Base-by-base conservation (phyloP, 2,888 invertebrate genomes). In the Steinernema scapterisci region DNA sequence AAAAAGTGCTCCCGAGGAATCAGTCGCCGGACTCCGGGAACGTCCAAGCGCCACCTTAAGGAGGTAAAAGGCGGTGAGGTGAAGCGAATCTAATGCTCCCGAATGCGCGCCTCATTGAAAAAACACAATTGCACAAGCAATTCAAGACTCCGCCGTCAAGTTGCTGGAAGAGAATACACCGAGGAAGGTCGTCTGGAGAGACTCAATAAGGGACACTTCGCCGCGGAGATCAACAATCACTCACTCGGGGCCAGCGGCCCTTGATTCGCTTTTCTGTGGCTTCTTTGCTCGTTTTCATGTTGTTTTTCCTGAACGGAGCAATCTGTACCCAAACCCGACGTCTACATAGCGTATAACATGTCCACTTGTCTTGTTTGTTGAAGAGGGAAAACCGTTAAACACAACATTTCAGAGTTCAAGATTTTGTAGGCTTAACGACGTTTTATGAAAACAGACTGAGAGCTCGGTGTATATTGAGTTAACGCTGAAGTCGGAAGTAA, bases 41-140 rank as follows among this genome's bases (percentile, higher is more conserved):
- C n/a, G n/a, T n/a, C 45, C 45, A 54, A 23, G 25, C 54, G 54
- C 23, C 54, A 54, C 23, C 54, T 48, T 27, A 16, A 63, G 63
- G 63, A 31, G 63, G 63, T 63, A 25, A 63, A 27, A 27, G 63
- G 63, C 63, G 63, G 63, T 63, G 63, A 31, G 27, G 27, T n/a
- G 63, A 63, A 31, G 63, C 63, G 31, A 25, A n/a, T 5, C 63
- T 63, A 63, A 63, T 63, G 63, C n/a, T 16, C 3, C 63, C 9
- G 9, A 31, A 63, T 63, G 27, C n/a, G 63, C 63, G 63, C 63
- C 27, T 63, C 63, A 31, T 63, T 63, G 63, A 31, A 63, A 63
- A 63, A 63, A 63, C 31, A 63, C 63, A 63, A 63, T 63, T 31
- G 63, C 13, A 21, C 27, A 1, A 9, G 63, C 31, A 63, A 27